Conservation (phyloP, 2,113 vertebrate genomes). For the Galeopterus variegatus region DNA sequence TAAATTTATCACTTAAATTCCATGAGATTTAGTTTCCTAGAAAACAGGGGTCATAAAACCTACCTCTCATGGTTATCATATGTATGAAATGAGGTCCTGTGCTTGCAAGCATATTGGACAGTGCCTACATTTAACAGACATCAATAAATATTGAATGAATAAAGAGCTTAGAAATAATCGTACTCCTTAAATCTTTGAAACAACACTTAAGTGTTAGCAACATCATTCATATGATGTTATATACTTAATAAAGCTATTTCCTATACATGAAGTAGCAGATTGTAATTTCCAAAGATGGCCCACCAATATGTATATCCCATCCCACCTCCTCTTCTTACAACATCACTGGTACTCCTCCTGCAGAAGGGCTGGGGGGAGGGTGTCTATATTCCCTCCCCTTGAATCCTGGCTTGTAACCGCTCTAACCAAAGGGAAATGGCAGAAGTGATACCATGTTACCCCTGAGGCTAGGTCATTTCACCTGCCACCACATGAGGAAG, state of each 20-base stretch:
- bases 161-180: background rate
- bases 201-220: background rate
- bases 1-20: background rate
- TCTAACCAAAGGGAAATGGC: background rate
- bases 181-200: background rate
- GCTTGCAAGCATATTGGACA: background rate
- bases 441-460: background rate
- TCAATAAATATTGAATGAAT: background rate
- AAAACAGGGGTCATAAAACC: background rate
- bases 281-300: slow-evolving; percentile 4
- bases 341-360: no score
- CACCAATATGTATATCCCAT: background rate
- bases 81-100: background rate
- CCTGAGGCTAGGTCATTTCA: background rate
- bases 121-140: background rate
- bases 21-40: background rate
- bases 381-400: background rate
- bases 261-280: background rate
- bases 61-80: background rate
- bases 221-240: background rate
- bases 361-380: background rate
- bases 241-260: background rate
- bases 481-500: background rate
- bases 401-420: background rate
- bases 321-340: background rate